Evolutionary conservation across 2,113 vertebrate species (phyloP).

Genomic region (Sinocyclocheilus grahami): DNA sequence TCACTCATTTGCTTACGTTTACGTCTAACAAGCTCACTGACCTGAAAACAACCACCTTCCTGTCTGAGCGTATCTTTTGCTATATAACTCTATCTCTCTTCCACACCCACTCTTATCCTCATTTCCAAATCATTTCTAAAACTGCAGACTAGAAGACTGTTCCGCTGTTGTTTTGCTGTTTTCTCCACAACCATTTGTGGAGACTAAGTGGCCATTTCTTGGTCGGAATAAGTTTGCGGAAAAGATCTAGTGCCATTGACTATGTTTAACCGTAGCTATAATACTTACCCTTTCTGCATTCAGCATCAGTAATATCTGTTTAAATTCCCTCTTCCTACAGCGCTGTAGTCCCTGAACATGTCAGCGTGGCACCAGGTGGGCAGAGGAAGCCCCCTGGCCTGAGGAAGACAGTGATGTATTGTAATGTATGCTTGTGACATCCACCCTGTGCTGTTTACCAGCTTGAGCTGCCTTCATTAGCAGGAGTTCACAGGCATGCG

Average conservation of each 20-base stretch:
- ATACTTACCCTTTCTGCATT: slow-evolving; percentile 7
- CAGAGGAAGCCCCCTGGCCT: slow-evolving; percentile 64
- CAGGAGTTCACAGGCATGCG: slow-evolving; percentile 74
- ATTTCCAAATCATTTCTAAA: slow-evolving; percentile 6
- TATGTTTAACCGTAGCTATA: not conserved
- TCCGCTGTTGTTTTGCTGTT: not conserved
- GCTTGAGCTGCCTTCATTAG: slow-evolving; percentile 79
- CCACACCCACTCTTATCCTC: not conserved
- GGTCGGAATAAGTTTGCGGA: not conserved
- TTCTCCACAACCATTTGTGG: not conserved
- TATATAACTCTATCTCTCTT: slow-evolving; percentile 52
- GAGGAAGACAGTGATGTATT: slow-evolving; percentile 81
- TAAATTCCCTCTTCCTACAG: not conserved
- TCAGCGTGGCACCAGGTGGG: slow-evolving; percentile 63
- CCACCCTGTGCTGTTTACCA: slow-evolving; percentile 79
- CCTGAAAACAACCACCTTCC: slow-evolving; percentile 77
- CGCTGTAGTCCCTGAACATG: slow-evolving; percentile 23
- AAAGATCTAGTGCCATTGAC: not conserved
- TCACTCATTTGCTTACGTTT: slow-evolving; percentile 45
- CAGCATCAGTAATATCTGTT: not conserved
- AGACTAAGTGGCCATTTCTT: not conserved
- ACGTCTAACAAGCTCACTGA: slow-evolving; percentile 68
- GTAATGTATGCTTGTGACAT: slow-evolving; percentile 82
- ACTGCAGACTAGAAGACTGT: not conserved
- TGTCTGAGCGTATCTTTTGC: slow-evolving; percentile 63